Base-by-base conservation (phyloP, 2,113 vertebrate genomes). In the Xenotilapia leptura region DNA sequence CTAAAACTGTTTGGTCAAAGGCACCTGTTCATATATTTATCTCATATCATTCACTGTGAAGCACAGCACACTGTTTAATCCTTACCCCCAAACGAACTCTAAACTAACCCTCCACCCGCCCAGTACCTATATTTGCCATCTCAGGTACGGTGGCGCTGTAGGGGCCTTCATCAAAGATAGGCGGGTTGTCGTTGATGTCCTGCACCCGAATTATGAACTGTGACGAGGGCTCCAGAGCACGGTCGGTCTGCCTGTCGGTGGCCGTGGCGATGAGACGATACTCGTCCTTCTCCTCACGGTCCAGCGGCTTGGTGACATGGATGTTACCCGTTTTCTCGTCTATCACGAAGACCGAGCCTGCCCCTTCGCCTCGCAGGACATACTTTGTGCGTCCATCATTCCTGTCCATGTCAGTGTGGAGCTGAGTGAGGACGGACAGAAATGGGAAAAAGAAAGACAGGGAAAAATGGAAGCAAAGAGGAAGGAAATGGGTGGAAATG, bases 291-390 rank as follows among this genome's bases (percentile, higher is more conserved):
- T 98, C 97, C 85, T 98, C 98, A 10, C 98, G 96, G 94, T 98
- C 98, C 91, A 98, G 95, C 11, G 97, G 97, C 95, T 98, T 98
- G 88, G 98, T 98, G 87, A 98, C 97, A 36, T 98, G 98, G 93
- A 98, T 98, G 93, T 98, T 98, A 19, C 98, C 98, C 2, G 97
- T 98, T 94, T 97, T 97, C 93, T 98, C 98, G 9, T 98, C 98
- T 55, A 98, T 98, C 94, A 98, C 97, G 70, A 98, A 98, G 49
- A 98, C 97, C 0, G 97, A 98, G 70, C 98, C 98, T 11, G 98
- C 98, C 70, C 98, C 98, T 86, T 98, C 98, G 28, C 98, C 98
- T 1, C 97, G 96, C 90, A 98, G 95, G 91, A 98, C 95, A 88
- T 98, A 98, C 86, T 97, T 97, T 86, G 97, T 97, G 80, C 97